phyloP scores from a whole-genome alignment of 2,888 invertebrate species.

The Pristionchus fissidentatus region DNA sequence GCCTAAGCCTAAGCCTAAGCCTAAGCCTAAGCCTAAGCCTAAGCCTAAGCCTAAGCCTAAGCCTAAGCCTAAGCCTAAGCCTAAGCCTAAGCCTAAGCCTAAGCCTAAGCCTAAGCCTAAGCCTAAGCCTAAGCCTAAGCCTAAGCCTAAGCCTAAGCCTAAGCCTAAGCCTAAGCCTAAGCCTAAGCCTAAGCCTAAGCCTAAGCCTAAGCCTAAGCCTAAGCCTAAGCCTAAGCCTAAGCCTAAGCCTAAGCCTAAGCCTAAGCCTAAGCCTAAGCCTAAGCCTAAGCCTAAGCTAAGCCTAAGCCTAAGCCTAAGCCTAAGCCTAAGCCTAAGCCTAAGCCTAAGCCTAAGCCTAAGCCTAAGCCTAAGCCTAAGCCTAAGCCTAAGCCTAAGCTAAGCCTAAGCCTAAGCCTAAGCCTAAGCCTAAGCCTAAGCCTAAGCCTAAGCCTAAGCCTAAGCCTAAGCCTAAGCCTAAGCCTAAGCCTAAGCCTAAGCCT shows the following conservation, averaged over 20 bases:
- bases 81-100: conserved; percentile 52
- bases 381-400: conserved; percentile 52
- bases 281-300: conserved; percentile 53
- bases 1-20: conserved; percentile 49
- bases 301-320: conserved; percentile 52
- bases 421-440: conserved; percentile 51
- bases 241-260: conserved; percentile 52
- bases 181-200: conserved; percentile 52
- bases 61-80: conserved; percentile 54
- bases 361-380: conserved; percentile 52
- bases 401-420: conserved; percentile 52
- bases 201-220: conserved; percentile 53
- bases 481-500: conserved; percentile 52
- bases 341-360: conserved; percentile 51
- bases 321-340: conserved; percentile 53
- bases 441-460: conserved; percentile 53
- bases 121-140: conserved; percentile 53
- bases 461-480: conserved; percentile 51
- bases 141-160: conserved; percentile 54
- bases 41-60: conserved; percentile 51
- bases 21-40: conserved; percentile 51
- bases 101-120: conserved; percentile 52
- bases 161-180: conserved; percentile 52
- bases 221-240: conserved; percentile 53
- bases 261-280: conserved; percentile 49